Percentiles rank a stretch among this genome's conserved stretches.
phyloP scores from a whole-genome alignment of 1,140 invertebrate genomes.

The Goniozus legneri region DNA sequence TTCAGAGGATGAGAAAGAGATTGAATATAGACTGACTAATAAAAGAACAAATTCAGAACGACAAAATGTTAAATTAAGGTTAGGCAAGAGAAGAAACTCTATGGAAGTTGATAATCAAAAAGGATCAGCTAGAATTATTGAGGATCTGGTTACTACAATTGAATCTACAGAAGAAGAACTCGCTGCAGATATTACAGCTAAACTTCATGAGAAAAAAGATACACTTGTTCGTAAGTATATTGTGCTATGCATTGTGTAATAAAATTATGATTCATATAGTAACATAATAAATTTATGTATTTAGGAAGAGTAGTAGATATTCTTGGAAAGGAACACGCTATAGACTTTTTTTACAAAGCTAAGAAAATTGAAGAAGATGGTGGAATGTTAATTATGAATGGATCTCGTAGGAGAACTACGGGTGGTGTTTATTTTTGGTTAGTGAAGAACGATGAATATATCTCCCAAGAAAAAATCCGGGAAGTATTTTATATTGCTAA shows the following conservation, averaged over 20 bases:
- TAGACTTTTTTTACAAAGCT: slow-evolving; percentile 74
- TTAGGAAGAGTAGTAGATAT: slow-evolving; percentile 69
- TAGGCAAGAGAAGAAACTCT: slow-evolving; percentile 55
- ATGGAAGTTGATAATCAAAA: slow-evolving; percentile 51
- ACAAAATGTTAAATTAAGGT: slow-evolving; percentile 58
- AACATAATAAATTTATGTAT: slow-evolving; percentile 33
- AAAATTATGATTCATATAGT: neutral
- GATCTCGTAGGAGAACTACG: slow-evolving; percentile 73
- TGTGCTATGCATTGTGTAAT: neutral
- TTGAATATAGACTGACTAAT: slow-evolving; percentile 44
- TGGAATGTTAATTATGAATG: slow-evolving; percentile 82
- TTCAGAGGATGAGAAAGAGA: slow-evolving; percentile 49
- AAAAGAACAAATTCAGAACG: slow-evolving; percentile 62
- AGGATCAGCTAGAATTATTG: slow-evolving; percentile 53
- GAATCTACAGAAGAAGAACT: slow-evolving; percentile 59
- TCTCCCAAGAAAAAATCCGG: slow-evolving; percentile 66
- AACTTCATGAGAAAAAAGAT: slow-evolving; percentile 68
- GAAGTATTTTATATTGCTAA: slow-evolving; percentile 71
- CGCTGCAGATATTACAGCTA: slow-evolving; percentile 66
- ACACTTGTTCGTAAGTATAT: slow-evolving; percentile 48
- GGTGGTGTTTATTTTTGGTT: slow-evolving; percentile 81
- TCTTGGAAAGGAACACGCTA: slow-evolving; percentile 69
- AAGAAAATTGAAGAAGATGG: slow-evolving; percentile 76
- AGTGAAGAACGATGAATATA: slow-evolving; percentile 69
- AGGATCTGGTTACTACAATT: slow-evolving; percentile 52